phyloP scores from a whole-genome alignment of 2,113 vertebrate genomes.

The Gnathonemus echidnorhynchus region DNA sequence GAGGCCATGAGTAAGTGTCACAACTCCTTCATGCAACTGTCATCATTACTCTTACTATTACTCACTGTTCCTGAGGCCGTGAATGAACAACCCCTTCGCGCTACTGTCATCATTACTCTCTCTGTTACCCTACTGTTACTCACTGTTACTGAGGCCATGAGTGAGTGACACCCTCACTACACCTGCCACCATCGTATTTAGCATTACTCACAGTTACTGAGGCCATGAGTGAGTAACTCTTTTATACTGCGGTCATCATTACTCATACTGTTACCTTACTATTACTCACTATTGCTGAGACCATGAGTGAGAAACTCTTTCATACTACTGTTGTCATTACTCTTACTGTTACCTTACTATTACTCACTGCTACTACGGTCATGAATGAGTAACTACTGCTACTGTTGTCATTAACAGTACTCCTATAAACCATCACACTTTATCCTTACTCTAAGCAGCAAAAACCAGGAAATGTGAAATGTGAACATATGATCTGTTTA shows the following conservation, averaged over 20 bases:
- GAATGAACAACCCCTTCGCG: constrained; percentile 57
- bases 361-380: neutral
- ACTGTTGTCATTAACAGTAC: neutral
- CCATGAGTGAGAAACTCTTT: constrained; percentile 61
- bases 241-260: neutral
- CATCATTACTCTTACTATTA: neutral
- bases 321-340: neutral
- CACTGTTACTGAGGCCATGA: constrained; percentile 45
- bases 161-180: constrained; percentile 54
- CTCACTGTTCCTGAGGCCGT: constrained; percentile 34
- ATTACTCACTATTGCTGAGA: neutral
- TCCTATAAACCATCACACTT: neutral
- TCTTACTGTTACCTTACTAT: neutral
- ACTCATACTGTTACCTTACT: neutral
- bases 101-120: neutral
- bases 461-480: neutral
- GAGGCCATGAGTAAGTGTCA: constrained; percentile 93
- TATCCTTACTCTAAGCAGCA: neutral
- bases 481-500: neutral
- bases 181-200: neutral
- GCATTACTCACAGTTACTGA: neutral
- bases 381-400: constrained; percentile 64
- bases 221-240: constrained; percentile 67
- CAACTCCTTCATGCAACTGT: neutral
- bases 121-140: neutral